A percentile compares a stretch with the other conserved stretches of the same genome.
These are phyloP conservation scores for Macropodus opercularis DNA, from an alignment of 2,797 vertebrate genomes.

Conservation along the genomic window DNA sequence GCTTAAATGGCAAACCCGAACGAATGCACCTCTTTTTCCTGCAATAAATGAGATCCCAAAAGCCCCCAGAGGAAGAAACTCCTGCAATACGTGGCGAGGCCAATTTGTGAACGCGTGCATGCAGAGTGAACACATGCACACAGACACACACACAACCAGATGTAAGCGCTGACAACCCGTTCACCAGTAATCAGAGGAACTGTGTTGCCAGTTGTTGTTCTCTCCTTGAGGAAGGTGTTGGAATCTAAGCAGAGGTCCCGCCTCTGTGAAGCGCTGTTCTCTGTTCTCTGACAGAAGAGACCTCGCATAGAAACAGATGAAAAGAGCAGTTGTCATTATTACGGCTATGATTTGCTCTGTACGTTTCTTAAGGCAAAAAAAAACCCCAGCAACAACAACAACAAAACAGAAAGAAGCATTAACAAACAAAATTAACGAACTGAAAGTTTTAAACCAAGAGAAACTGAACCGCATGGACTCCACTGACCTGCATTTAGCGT, in stretches of 20 bases:
- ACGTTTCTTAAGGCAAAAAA: constrained; percentile 23
- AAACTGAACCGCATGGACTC: constrained; percentile 26
- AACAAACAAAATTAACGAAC: neutral
- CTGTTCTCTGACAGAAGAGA: constrained; percentile 3
- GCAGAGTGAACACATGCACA: constrained; percentile 38
- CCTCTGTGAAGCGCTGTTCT: neutral
- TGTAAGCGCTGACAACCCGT: constrained; percentile 60
- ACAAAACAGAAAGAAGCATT: constrained; percentile 2
- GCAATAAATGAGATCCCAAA: constrained; percentile 71
- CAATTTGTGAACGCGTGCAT: constrained; percentile 70
- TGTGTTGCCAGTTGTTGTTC: constrained; percentile 7
- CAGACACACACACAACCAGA: constrained; percentile 28
- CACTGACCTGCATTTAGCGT: constrained; percentile 40
- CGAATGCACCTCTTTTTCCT: constrained; percentile 47
- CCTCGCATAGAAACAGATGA: constrained; percentile 4
- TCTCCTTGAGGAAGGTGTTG: constrained; percentile 17
- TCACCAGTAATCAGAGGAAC: constrained; percentile 42
- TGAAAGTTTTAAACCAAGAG: constrained; percentile 23
- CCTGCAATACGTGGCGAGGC: constrained; percentile 64
- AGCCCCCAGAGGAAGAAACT: constrained; percentile 63
- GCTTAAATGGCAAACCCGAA: constrained; percentile 72
- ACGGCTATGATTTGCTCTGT: constrained; percentile 1
- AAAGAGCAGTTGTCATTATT: constrained; percentile 18
- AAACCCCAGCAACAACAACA: no score
- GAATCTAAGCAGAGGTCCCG: constrained; percentile 4